A percentile compares a stretch with the other conserved stretches of the same genome.
phyloP scores from a whole-genome alignment of 2,797 vertebrate genomes.

The Urosaurus nigricauda region DNA sequence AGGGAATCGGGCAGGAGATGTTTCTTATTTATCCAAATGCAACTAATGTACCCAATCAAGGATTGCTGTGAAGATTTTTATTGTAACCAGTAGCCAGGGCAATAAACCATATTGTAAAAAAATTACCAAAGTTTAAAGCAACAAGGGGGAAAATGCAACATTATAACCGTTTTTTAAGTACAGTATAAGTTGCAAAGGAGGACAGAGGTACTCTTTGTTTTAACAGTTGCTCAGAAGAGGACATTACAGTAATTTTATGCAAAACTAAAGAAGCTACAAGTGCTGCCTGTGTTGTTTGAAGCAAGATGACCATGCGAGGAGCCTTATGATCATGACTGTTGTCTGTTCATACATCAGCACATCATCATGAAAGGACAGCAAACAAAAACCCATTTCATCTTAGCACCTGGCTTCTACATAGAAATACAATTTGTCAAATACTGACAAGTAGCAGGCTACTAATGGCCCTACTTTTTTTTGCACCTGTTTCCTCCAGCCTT shows the following conservation, averaged over 20 bases:
- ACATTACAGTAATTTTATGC: neutral
- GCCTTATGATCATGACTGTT: neutral
- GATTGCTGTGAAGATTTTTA: too few relatives aligned
- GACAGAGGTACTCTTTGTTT: neutral
- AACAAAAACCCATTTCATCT: conserved; percentile 41
- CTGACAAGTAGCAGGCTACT: neutral
- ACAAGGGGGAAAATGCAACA: too few relatives aligned
- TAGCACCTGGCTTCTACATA: conserved; percentile 50
- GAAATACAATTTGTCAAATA: conserved; percentile 47
- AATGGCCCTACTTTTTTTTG: rapidly evolving
- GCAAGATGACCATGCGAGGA: too few relatives aligned
- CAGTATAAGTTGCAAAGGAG: neutral
- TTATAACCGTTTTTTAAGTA: neutral
- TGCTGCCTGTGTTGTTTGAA: neutral
- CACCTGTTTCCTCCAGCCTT: too few relatives aligned
- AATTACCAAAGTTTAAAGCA: neutral
- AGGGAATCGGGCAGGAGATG: too few relatives aligned
- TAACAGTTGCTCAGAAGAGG: neutral
- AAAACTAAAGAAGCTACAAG: neutral
- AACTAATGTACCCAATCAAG: neutral
- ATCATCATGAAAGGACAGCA: conserved; percentile 30
- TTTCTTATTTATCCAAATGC: neutral
- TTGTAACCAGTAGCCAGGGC: too few relatives aligned
- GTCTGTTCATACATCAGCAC: neutral
- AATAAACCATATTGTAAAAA: neutral